These are phyloP conservation scores for Mallotus villosus DNA, from an alignment of 2,797 vertebrate species.

Conservation along the genomic window DNA sequence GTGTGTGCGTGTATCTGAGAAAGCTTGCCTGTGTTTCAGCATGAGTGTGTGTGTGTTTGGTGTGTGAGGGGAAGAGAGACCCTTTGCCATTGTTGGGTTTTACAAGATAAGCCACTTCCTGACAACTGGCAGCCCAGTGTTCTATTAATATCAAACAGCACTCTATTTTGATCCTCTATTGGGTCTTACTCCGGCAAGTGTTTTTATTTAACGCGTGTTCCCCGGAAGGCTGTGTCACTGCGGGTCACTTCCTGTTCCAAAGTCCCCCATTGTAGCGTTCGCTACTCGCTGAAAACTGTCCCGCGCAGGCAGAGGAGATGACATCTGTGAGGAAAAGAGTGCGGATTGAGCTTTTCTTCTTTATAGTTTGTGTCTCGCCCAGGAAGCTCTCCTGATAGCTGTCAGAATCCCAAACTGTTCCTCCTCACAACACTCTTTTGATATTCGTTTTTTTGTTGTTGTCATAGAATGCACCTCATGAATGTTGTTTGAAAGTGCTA, in stretches of 20 bases:
- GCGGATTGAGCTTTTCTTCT: conserved; percentile 26
- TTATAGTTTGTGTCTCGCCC: neutral
- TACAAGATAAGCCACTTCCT: conserved; percentile 59
- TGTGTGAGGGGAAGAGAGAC: conserved; percentile 47
- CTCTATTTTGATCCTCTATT: conserved; percentile 71
- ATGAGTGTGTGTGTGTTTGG: conserved; percentile 24
- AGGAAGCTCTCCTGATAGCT: neutral
- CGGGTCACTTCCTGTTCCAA: conserved; percentile 68
- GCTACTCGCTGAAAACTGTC: conserved; percentile 1
- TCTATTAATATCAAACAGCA: conserved; percentile 71
- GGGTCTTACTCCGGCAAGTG: conserved; percentile 47
- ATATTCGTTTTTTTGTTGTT: neutral
- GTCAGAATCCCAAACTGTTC: neutral
- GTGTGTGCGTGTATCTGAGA: neutral
- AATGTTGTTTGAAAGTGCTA: no score
- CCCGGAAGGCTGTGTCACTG: conserved; percentile 58
- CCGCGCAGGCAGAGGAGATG: conserved; percentile 30
- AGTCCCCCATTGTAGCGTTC: conserved; percentile 22
- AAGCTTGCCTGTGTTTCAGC: conserved; percentile 15
- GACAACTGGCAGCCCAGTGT: conserved; percentile 58
- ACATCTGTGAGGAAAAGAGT: conserved; percentile 38
- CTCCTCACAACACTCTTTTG: neutral
- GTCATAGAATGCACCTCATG: neutral
- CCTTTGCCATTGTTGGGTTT: conserved; percentile 67
- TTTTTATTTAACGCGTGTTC: conserved; percentile 54